Conservation (phyloP, 2,888 invertebrate species). For the Lampropteryx suffumata region DNA sequence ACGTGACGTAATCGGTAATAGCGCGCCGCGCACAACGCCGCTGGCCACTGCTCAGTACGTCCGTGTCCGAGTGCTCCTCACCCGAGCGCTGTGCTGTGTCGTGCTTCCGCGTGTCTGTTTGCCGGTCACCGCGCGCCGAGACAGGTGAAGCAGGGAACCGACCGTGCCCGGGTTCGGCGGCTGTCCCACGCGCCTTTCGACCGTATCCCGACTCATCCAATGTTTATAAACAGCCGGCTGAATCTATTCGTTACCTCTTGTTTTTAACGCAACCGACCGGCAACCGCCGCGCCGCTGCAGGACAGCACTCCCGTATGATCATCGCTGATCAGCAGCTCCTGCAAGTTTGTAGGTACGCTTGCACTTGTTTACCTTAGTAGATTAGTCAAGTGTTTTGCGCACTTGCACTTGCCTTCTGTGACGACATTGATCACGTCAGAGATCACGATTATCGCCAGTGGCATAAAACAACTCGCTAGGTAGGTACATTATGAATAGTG, state of each 20-base stretch:
- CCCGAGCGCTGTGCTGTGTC: conserved; percentile 44
- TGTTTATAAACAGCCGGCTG: conserved; percentile 81
- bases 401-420: conserved; percentile 36
- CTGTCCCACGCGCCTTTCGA: conserved; percentile 30
- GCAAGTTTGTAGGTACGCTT: conserved; percentile 62
- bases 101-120: conserved; percentile 44
- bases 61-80: conserved; percentile 41
- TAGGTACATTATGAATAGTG: no score
- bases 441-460: conserved; percentile 27
- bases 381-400: conserved; percentile 29
- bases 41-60: conserved; percentile 69
- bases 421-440: conserved; percentile 47
- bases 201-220: conserved; percentile 53
- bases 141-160: conserved; percentile 64
- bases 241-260: conserved; percentile 65
- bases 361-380: conserved; percentile 51
- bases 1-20: conserved; percentile 29
- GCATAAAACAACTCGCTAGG: conserved; percentile 36
- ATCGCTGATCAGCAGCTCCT: conserved; percentile 40
- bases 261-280: conserved; percentile 61
- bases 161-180: conserved; percentile 55
- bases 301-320: conserved; percentile 49
- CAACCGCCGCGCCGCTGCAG: conserved; percentile 52
- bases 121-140: conserved; percentile 50
- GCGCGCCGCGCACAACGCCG: conserved; percentile 45